A percentile compares a stretch with the other conserved stretches of the same genome.
Evolutionary conservation across 2,888 invertebrate species (phyloP).

Genomic region (Agrochola circellaris): DNA sequence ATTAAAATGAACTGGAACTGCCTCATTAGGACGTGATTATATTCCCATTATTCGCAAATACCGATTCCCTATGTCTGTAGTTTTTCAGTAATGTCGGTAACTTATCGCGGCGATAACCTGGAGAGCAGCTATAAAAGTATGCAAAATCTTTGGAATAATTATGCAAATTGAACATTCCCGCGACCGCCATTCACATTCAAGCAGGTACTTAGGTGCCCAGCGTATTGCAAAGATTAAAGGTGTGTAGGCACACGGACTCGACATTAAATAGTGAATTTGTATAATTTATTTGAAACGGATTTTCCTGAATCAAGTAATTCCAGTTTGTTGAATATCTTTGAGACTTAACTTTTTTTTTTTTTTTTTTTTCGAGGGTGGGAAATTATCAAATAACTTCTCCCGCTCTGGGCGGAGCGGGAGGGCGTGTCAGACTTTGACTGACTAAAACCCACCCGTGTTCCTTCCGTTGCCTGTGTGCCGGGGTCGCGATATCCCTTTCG

Average conservation of each 20-base stretch:
- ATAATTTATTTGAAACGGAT: conserved; percentile 28
- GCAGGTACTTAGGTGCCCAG: conserved; percentile 71
- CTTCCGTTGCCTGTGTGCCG: too few species aligned
- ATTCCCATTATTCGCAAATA: conserved; percentile 31
- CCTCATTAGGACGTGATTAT: conserved; percentile 24
- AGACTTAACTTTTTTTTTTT: too few species aligned
- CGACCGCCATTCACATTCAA: conserved; percentile 76
- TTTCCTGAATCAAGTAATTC: conserved; percentile 17
- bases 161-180: conserved; percentile 76
- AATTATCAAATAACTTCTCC: too few species aligned
- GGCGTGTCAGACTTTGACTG: too few species aligned
- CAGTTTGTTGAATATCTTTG: conserved; percentile 5
- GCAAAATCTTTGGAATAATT: conserved; percentile 79
- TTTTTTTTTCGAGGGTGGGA: too few species aligned
- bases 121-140: conserved; percentile 76
- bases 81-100: conserved; percentile 67
- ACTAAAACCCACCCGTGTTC: too few species aligned
- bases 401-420: too few species aligned
- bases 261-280: conserved; percentile 50
- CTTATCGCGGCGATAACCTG: conserved; percentile 69
- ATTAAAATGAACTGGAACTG: conserved; percentile 8
- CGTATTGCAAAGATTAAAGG: conserved; percentile 68
- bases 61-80: conserved; percentile 57
- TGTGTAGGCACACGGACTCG: conserved; percentile 59
- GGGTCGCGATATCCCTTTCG: too few species aligned